Evolutionary conservation across 2,888 invertebrate species (phyloP).

Genomic region (Lasioglossum zephyrum): DNA sequence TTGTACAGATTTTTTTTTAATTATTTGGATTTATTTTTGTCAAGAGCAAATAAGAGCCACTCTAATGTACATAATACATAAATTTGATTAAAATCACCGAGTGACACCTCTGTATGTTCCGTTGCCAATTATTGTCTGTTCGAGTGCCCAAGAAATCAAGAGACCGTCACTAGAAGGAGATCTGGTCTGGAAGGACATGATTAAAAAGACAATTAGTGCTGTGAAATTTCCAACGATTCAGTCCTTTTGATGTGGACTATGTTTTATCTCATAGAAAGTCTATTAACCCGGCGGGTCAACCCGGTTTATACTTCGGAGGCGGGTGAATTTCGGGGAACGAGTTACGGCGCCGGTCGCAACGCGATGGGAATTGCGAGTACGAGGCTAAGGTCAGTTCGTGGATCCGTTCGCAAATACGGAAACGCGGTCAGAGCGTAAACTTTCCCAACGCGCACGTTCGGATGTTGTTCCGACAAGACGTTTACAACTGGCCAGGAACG

Average conservation of each 20-base stretch:
- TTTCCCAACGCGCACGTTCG: constrained; percentile 41
- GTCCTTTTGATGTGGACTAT: background rate
- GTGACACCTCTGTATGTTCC: background rate
- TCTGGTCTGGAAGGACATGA: background rate
- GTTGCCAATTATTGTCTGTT: background rate
- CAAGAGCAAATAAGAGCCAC: too few relatives aligned
- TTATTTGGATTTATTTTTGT: too few relatives aligned
- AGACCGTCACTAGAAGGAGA: too few relatives aligned
- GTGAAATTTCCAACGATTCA: background rate
- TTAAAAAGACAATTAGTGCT: background rate
- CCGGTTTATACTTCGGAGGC: background rate
- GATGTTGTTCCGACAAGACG: constrained; percentile 63
- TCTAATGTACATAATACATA: too few relatives aligned
- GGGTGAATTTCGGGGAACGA: background rate
- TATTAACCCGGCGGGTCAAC: background rate
- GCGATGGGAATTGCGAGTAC: background rate
- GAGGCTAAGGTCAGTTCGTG: constrained; percentile 11
- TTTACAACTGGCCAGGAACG: constrained; percentile 51
- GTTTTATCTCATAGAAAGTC: background rate
- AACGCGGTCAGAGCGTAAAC: constrained; percentile 19
- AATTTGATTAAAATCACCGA: background rate
- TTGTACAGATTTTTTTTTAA: too few relatives aligned
- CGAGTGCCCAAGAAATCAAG: background rate
- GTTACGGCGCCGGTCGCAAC: background rate
- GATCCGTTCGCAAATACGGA: constrained; percentile 19